Percentiles rank a stretch among this genome's conserved stretches.
These are phyloP conservation scores for Mesoligia furuncula DNA, from an alignment of 2,888 invertebrate species.

Conservation along the genomic window DNA sequence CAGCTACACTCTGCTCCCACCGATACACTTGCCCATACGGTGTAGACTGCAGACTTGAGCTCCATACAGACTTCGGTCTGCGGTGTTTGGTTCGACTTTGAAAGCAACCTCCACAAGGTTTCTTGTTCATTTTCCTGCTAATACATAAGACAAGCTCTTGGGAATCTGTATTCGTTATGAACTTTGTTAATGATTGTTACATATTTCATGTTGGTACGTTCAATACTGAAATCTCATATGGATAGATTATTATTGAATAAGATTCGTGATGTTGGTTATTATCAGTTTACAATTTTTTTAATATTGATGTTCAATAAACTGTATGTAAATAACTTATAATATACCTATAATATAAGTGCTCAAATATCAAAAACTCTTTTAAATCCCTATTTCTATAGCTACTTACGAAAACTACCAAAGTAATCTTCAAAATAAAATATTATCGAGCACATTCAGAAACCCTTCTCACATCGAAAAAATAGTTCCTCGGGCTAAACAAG, in stretches of 20 bases:
- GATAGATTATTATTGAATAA: not conserved
- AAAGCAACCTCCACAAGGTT: not conserved
- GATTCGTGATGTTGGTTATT: not conserved
- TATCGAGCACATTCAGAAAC: conserved; percentile 46
- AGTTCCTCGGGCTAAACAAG: conserved; percentile 56
- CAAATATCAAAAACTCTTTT: conserved; percentile 11
- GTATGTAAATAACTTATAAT: not conserved
- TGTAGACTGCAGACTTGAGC: conserved; percentile 4
- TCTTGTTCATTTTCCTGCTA: conserved; percentile 30
- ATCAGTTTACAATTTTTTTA: not conserved
- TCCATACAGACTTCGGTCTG: conserved; percentile 11
- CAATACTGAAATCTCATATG: not conserved
- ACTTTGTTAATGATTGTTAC: conserved; percentile 24
- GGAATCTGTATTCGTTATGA: conserved; percentile 26
- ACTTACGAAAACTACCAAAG: conserved; percentile 25
- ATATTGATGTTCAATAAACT: not conserved
- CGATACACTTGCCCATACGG: not conserved
- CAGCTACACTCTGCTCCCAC: not conserved
- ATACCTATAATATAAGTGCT: not conserved
- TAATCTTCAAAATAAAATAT: conserved; percentile 58
- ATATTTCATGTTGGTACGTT: not conserved
- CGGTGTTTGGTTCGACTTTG: conserved; percentile 9
- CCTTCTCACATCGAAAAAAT: conserved; percentile 53
- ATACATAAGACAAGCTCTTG: conserved; percentile 12
- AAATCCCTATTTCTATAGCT: conserved; percentile 1